Base-by-base conservation (phyloP, 2,113 vertebrate species). In the Theristicus caerulescens region DNA sequence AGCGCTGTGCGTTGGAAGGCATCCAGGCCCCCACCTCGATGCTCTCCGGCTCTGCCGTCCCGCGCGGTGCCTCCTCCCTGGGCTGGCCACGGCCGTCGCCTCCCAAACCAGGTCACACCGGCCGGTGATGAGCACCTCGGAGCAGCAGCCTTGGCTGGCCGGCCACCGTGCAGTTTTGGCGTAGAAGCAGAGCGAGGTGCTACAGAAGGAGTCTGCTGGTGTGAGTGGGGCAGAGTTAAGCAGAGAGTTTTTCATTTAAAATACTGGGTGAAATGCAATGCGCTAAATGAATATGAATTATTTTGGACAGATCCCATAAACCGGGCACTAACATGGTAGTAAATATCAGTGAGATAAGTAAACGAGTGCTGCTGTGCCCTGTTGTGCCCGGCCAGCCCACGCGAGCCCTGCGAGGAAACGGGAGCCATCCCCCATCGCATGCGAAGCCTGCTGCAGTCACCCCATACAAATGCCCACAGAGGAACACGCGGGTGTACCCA, bases 371-470 rank as follows among this genome's bases (percentile, higher is more conserved):
- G 47, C 82, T 52, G 18, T 42, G 19, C 67, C 64, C 3, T 0
- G 32, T 18, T 20, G 11, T 44, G 5, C 26, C 26, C 25, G 36
- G 40, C 18, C 80, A 85, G 55, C 29, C 51, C 52, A 17, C 1
- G 0, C 1, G 2, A 74, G 18, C 19, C 49, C 42, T 7, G 12
- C 1, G 12, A 88, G 31, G 46, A 44, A 26, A 34, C 1, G 2
- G 1, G 32, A 61, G 13, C 2, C 2, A 40, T 36, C 3, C 6
- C 27, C 34, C 5, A 2, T 2, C 3, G 6, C 40, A 76, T 40
- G 2, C 62, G 47, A n/a, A 79, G 15, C 18, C 65, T 38, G 25
- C 46, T 47, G 46, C 34, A 4, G 6, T 8, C 49, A 9, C 24
- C 78, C 42, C 10, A 0, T 4, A 5, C 3, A n/a, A 58, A 52